Evolutionary conservation across 1,140 invertebrate species (phyloP).

Genomic region (Spodoptera litura): DNA sequence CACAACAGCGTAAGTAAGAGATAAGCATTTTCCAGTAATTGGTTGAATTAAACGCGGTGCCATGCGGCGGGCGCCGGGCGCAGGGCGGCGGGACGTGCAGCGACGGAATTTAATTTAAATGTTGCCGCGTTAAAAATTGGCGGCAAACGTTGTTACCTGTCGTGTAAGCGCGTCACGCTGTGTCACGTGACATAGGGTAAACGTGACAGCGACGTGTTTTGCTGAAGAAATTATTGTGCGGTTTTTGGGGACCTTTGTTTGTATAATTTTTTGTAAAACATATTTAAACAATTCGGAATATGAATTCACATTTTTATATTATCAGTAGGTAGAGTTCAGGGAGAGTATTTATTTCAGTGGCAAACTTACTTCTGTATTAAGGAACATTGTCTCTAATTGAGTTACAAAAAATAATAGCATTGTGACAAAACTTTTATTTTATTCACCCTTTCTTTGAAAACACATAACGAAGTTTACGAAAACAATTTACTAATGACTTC

Average conservation of each 20-base stretch:
- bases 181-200: conserved; percentile 53
- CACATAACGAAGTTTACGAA: conserved; percentile 13
- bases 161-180: conserved; percentile 55
- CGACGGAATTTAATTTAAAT: conserved; percentile 63
- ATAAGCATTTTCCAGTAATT: conserved; percentile 50
- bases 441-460: conserved; percentile 3
- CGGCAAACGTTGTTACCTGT: conserved; percentile 64
- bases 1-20: conserved; percentile 45
- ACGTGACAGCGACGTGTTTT: conserved; percentile 40
- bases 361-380: background rate
- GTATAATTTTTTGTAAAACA: background rate
- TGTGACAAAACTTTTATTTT: conserved; percentile 5
- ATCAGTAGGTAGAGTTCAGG: background rate
- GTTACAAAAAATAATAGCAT: background rate
- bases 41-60: conserved; percentile 48
- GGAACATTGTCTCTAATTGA: background rate
- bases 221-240: conserved; percentile 3
- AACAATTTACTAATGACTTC: conserved; percentile 20
- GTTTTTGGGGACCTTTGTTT: background rate
- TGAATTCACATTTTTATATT: background rate
- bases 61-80: conserved; percentile 30
- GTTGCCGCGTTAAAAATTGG: conserved; percentile 68
- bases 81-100: conserved; percentile 28
- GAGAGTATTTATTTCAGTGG: background rate
- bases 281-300: background rate